These are phyloP conservation scores for Lymantria monacha DNA, from an alignment of 2,888 invertebrate species.

Conservation along the genomic window DNA sequence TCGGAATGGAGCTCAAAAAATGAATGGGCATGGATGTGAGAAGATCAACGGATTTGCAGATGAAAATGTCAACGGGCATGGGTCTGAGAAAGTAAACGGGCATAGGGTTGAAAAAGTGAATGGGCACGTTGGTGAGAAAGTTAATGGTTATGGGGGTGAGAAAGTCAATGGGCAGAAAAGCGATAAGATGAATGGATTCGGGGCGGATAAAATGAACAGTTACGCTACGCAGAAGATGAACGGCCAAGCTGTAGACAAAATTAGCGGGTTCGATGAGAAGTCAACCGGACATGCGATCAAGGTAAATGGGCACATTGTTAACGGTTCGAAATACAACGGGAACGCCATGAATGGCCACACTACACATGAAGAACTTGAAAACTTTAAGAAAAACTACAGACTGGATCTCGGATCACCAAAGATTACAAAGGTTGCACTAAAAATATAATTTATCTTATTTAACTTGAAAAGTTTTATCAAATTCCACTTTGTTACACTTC, in stretches of 20 bases:
- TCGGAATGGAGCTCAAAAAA: conserved; percentile 21
- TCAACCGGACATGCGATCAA: conserved; percentile 27
- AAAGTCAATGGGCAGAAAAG: conserved; percentile 10
- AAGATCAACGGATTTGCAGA: conserved; percentile 32
- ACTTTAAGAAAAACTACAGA: conserved; percentile 50
- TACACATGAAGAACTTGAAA: conserved; percentile 40
- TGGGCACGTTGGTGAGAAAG: conserved; percentile 36
- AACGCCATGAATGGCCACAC: conserved; percentile 31
- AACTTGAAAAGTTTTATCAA: conserved; percentile 58
- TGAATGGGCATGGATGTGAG: conserved; percentile 10
- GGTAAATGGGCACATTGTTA: conserved; percentile 32
- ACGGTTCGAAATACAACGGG: conserved; percentile 32
- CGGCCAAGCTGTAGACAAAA: conserved; percentile 34
- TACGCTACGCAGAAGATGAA: conserved; percentile 37
- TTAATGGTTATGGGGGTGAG: conserved; percentile 17
- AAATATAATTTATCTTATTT: conserved; percentile 55
- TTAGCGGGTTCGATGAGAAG: conserved; percentile 24
- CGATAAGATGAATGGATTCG: conserved; percentile 25
- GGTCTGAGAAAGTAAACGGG: conserved; percentile 22
- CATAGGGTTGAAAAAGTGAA: conserved; percentile 28
- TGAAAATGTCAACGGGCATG: conserved; percentile 31
- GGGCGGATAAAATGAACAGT: conserved; percentile 28
- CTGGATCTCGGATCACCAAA: conserved; percentile 73
- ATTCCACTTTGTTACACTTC: conserved; percentile 67
- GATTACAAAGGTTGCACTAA: conserved; percentile 75